A percentile compares a stretch with the other conserved stretches of the same genome.
These are phyloP conservation scores for Ichneumoninae sp. DNA, from an alignment of 2,888 invertebrate species.

Conservation along the genomic window DNA sequence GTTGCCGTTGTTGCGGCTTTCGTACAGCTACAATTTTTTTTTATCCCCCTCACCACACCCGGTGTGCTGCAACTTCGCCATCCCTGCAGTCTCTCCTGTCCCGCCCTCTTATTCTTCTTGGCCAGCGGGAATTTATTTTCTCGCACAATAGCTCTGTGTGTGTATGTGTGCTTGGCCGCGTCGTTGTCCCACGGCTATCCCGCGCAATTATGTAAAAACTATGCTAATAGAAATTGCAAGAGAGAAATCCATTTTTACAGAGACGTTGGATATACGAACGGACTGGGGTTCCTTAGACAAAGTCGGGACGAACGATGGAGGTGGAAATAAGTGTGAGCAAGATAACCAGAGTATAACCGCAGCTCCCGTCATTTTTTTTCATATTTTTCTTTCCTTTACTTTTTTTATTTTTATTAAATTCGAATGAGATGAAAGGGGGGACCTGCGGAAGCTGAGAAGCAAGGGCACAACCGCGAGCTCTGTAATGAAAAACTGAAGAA, in stretches of 20 bases:
- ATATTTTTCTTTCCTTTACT: background rate
- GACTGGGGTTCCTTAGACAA: constrained; percentile 8
- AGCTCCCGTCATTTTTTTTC: constrained; percentile 8
- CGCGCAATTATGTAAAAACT: constrained; percentile 82
- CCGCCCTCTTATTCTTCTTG: constrained; percentile 63
- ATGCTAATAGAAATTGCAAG: constrained; percentile 82
- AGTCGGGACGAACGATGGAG: constrained; percentile 31
- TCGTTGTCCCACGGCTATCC: constrained; percentile 65
- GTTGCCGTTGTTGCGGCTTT: constrained; percentile 54
- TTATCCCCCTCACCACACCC: constrained; percentile 26
- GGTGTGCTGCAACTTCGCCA: constrained; percentile 36
- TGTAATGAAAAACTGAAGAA: constrained; percentile 77
- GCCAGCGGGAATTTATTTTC: constrained; percentile 75
- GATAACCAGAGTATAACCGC: constrained; percentile 55
- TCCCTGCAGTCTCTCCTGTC: constrained; percentile 33
- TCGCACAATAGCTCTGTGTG: constrained; percentile 74
- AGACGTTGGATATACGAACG: constrained; percentile 34
- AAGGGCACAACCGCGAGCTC: constrained; percentile 31
- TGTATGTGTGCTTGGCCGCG: constrained; percentile 64
- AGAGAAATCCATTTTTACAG: constrained; percentile 80
- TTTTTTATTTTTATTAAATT: constrained; percentile 34
- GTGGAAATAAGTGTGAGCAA: constrained; percentile 62
- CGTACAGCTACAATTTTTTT: constrained; percentile 30
- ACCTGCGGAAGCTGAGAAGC: background rate
- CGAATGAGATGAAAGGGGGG: background rate